These are phyloP conservation scores for Coleophora deauratella DNA, from an alignment of 2,888 invertebrate genomes.

Conservation along the genomic window DNA sequence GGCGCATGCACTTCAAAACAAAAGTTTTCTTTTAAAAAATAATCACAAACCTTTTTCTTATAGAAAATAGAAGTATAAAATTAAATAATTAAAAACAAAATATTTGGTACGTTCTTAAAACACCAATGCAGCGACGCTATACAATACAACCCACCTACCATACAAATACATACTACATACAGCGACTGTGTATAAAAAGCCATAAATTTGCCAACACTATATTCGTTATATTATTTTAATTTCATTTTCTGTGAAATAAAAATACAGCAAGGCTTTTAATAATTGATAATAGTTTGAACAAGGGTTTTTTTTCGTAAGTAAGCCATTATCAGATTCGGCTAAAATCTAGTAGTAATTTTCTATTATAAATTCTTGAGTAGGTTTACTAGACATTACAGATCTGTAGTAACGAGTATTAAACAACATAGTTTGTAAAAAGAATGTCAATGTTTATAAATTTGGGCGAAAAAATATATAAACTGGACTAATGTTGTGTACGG, in stretches of 20 bases:
- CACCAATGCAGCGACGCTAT: slow-evolving; percentile 43
- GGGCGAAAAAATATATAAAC: slow-evolving; percentile 17
- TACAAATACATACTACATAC: slow-evolving; percentile 55
- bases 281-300: slow-evolving; percentile 9
- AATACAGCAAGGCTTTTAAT: slow-evolving; percentile 23
- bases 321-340: too few relatives aligned
- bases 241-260: slow-evolving; percentile 37
- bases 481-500: too few relatives aligned
- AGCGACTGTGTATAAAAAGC: slow-evolving; percentile 63
- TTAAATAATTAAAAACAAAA: slow-evolving; percentile 16
- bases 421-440: too few relatives aligned
- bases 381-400: too few relatives aligned
- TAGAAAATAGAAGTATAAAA: not conserved
- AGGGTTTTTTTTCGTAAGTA: not conserved
- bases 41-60: slow-evolving; percentile 7
- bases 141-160: slow-evolving; percentile 54
- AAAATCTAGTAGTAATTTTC: too few relatives aligned
- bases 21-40: slow-evolving; percentile 3
- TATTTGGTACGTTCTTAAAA: slow-evolving; percentile 22
- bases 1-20: slow-evolving; percentile 3
- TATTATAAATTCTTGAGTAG: too few relatives aligned
- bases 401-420: too few relatives aligned
- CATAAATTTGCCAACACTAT: slow-evolving; percentile 50
- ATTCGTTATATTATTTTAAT: slow-evolving; percentile 22
- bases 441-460: too few relatives aligned